Evolutionary conservation across 2,888 invertebrate species (phyloP).

Genomic region (Eustalomyia histrio): DNA sequence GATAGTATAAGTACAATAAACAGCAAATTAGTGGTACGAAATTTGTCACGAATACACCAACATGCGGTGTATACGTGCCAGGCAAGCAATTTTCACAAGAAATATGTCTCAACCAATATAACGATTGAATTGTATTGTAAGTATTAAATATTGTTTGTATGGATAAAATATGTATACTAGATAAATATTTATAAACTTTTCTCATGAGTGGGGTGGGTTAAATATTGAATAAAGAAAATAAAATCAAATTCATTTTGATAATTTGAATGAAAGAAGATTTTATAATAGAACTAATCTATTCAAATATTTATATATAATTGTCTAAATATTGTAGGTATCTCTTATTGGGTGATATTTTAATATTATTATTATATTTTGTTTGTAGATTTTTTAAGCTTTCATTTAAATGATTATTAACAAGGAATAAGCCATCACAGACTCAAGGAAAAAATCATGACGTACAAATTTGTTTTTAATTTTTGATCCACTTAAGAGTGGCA

Average conservation of each 20-base stretch:
- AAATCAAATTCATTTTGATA: not conserved
- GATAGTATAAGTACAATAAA: constrained; percentile 79
- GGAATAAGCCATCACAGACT: no score
- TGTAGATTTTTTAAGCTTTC: no score
- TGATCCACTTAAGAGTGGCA: no score
- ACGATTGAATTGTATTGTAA: constrained; percentile 88
- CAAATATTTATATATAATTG: not conserved
- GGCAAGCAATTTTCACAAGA: constrained; percentile 84
- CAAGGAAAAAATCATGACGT: no score
- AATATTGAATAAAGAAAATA: not conserved
- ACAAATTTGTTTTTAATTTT: no score
- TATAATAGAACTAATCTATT: not conserved
- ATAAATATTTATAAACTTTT: not conserved
- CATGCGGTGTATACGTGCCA: constrained; percentile 88
- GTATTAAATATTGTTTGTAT: constrained; percentile 75
- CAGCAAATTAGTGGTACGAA: constrained; percentile 82
- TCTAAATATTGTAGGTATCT: not conserved
- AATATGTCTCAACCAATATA: constrained; percentile 85
- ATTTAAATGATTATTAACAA: no score
- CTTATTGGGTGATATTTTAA: not conserved
- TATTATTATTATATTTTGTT: not conserved
- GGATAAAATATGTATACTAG: not conserved
- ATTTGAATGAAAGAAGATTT: not conserved
- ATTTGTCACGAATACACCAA: constrained; percentile 85
- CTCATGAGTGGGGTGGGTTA: not conserved